Evolutionary conservation across 2,888 invertebrate species (phyloP), one percentile per base, ranked within the genome.

Genomic region (Endotricha flammealis): DNA sequence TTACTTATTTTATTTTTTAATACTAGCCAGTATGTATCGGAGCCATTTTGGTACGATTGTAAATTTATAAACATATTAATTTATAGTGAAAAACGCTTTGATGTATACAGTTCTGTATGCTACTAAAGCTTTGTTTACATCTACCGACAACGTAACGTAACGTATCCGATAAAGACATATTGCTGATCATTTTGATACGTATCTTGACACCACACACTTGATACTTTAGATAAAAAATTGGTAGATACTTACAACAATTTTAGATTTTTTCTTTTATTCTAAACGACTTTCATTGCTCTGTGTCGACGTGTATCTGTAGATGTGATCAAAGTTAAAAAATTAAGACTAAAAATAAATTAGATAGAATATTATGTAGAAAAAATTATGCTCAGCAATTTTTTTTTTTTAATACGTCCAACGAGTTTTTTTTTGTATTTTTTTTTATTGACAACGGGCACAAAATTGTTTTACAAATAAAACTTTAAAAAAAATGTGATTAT

Each of bases 51-150:
- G 31, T 36, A 29, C 24, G 12, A 29, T 53, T 66, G 59, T 53
- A 56, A 55, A 61, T 64, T 54, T 64, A 48, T 55, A 53, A 43
- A 45, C 50, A 47, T 44, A 46, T 53, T 57, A 61, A 72, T 65
- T 62, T 66, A 69, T 71, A 75, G 68, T 55, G n/a, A 64, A 58
- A 68, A 67, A 75, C 72, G 80, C 80, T 79, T 78, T 74, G 49
- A 60, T 69, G 74, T 76, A 79, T 77, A 78, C 78, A 75, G 65
- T 73, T 74, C 56, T 65, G 72, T 74, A 75, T 68, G 66, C 69
- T 59, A 62, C n/a, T n/a, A n/a, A n/a, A n/a, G n/a, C n/a, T n/a
- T n/a, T n/a, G n/a, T n/a, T n/a, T n/a, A n/a, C n/a, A n/a, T n/a
- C n/a, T n/a, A n/a, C n/a, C n/a, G n/a, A n/a, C n/a, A n/a, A n/a